Conservation (phyloP, 1,140 invertebrate species). For the Hylyphantes graminicola region DNA sequence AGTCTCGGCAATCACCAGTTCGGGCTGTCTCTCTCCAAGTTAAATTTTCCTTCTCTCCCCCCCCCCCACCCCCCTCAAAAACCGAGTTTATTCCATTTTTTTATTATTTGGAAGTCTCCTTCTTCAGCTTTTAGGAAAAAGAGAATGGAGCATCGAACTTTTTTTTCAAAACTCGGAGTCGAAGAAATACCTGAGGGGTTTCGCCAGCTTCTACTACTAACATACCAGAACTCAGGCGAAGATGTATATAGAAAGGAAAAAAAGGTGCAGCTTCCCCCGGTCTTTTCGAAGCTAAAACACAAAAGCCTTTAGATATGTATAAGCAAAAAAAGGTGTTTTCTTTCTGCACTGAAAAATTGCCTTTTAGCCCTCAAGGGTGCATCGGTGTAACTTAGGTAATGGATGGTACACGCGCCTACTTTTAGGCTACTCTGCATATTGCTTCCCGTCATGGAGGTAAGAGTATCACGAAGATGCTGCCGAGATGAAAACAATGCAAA, state of each 20-base stretch:
- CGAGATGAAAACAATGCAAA: no score
- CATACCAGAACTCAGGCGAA: background rate
- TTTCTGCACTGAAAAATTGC: constrained; percentile 13
- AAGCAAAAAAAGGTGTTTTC: constrained; percentile 48
- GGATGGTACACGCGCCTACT: constrained; percentile 46
- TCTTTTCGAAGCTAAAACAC: constrained; percentile 31
- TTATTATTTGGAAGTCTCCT: constrained; percentile 26
- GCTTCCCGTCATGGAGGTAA: no score
- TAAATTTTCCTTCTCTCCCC: constrained; percentile 22
- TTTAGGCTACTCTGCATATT: constrained; percentile 53
- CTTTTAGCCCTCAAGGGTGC: constrained; percentile 52
- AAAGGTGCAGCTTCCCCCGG: background rate
- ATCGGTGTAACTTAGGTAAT: constrained; percentile 58
- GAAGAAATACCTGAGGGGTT: constrained; percentile 53
- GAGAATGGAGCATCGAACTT: constrained; percentile 48
- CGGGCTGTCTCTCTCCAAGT: constrained; percentile 1
- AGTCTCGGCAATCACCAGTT: constrained; percentile 55
- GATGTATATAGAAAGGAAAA: constrained; percentile 16
- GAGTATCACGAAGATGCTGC: no score
- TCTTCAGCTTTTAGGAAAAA: constrained; percentile 55
- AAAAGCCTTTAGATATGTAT: constrained; percentile 53
- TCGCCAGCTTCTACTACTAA: constrained; percentile 1
- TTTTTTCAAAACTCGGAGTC: background rate
- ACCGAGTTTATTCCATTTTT: constrained; percentile 20
- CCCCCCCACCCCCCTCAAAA: no score